Evolutionary conservation across 2,888 invertebrate species (phyloP).

Genomic region (Hirtodrosophila alboralis): DNA sequence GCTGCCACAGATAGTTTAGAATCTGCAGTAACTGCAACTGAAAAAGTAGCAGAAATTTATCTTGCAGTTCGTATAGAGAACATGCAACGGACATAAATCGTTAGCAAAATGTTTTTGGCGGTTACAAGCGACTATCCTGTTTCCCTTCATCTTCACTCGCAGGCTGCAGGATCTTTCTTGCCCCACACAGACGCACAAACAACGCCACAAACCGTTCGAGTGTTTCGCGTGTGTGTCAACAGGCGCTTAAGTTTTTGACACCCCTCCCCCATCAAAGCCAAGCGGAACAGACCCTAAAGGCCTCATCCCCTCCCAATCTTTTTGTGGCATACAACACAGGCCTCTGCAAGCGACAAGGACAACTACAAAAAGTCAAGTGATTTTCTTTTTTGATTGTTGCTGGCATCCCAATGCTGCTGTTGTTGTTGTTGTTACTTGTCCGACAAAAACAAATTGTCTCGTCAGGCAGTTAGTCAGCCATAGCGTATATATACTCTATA

Average conservation of each 20-base stretch:
- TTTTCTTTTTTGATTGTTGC: constrained; percentile 47
- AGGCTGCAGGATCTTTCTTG: too few relatives aligned
- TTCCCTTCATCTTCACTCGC: too few relatives aligned
- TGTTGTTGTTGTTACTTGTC: constrained; percentile 18
- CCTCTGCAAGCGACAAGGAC: constrained; percentile 65
- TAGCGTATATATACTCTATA: constrained; percentile 1
- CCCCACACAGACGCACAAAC: not conserved
- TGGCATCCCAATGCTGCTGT: constrained; percentile 30
- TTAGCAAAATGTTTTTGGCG: constrained; percentile 77
- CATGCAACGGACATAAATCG: constrained; percentile 76
- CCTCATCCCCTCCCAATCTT: not conserved
- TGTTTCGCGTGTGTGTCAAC: constrained; percentile 66
- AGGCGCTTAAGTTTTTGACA: constrained; percentile 70
- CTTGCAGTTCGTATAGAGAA: constrained; percentile 39
- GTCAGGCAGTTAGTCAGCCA: constrained; percentile 40
- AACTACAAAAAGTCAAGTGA: constrained; percentile 70
- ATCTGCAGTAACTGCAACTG: constrained; percentile 36
- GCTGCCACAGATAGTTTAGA: constrained; percentile 9
- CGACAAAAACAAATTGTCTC: constrained; percentile 52
- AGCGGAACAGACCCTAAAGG: not conserved
- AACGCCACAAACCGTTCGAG: constrained; percentile 22
- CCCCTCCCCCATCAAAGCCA: constrained; percentile 12
- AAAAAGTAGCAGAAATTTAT: constrained; percentile 70
- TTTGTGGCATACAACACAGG: constrained; percentile 33
- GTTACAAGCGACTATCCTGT: constrained; percentile 58